A percentile compares a stretch with the other conserved stretches of the same genome.
These are phyloP conservation scores for Acanthurus lineatus DNA, from an alignment of 2,797 vertebrate genomes.

Conservation along the genomic window DNA sequence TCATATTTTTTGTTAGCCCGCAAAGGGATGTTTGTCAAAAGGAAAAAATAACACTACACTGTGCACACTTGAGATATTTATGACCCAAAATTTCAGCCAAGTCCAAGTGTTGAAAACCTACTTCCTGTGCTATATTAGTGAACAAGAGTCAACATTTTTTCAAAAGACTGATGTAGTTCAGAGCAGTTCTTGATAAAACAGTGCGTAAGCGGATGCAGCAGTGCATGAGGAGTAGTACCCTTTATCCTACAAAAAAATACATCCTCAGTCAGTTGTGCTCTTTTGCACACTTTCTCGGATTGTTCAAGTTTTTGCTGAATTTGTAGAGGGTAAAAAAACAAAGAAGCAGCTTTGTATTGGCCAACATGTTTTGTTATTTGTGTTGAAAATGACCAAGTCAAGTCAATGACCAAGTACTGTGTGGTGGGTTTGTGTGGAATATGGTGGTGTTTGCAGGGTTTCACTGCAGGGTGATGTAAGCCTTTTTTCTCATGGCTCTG, in stretches of 20 bases:
- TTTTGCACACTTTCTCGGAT: slow-evolving; percentile 34
- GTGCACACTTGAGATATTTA: slow-evolving; percentile 45
- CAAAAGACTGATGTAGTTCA: neutral
- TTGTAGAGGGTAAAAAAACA: neutral
- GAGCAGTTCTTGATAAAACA: slow-evolving; percentile 30
- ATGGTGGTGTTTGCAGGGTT: slow-evolving; percentile 21
- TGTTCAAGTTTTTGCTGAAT: slow-evolving; percentile 13
- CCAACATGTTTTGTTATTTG: neutral
- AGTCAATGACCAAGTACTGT: too few species aligned
- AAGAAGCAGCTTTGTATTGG: slow-evolving; percentile 2
- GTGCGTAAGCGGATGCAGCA: slow-evolving; percentile 8
- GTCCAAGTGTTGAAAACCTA: slow-evolving; percentile 29
- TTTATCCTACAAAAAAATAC: slow-evolving; percentile 39
- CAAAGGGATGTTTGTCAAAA: slow-evolving; percentile 48
- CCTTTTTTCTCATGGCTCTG: slow-evolving; percentile 49
- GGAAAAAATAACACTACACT: slow-evolving; percentile 37
- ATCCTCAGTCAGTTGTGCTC: slow-evolving; percentile 28
- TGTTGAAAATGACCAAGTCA: slow-evolving; percentile 27
- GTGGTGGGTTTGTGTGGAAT: slow-evolving; percentile 38
- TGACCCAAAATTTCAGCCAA: slow-evolving; percentile 1
- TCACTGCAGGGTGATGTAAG: slow-evolving; percentile 40
- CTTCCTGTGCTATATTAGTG: slow-evolving; percentile 37
- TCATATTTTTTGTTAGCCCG: slow-evolving; percentile 41
- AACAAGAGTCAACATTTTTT: slow-evolving; percentile 42
- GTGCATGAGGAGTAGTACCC: slow-evolving; percentile 5